Evolutionary conservation across 1,140 invertebrate species (phyloP).

Genomic region (Drosophila sp.): DNA sequence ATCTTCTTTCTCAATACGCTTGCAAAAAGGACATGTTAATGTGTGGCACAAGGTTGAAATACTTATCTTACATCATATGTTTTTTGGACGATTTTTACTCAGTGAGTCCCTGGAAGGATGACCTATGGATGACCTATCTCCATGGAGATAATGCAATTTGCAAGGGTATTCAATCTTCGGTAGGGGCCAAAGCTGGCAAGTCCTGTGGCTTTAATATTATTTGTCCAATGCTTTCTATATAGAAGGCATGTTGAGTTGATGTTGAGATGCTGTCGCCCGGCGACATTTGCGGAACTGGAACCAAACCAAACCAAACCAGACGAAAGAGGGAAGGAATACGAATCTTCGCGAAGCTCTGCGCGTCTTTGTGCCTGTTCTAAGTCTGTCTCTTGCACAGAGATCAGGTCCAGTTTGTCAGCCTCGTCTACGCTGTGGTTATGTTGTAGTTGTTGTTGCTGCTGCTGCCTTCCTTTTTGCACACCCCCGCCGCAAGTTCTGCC

Average conservation of each 20-base stretch:
- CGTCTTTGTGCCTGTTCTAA: constrained; percentile 32
- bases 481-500: constrained; percentile 5
- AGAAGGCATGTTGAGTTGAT: constrained; percentile 53
- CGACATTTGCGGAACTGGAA: constrained; percentile 78
- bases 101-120: no score
- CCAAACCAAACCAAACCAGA: constrained; percentile 48
- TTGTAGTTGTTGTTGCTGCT: neutral
- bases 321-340: neutral
- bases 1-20: constrained; percentile 81
- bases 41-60: no score
- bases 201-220: constrained; percentile 15
- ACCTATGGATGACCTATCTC: no score
- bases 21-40: no score
- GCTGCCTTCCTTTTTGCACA: constrained; percentile 28
- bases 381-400: constrained; percentile 25
- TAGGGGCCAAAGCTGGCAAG: no score
- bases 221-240: constrained; percentile 33
- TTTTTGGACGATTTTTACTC: no score
- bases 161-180: no score
- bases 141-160: no score
- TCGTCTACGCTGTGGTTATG: constrained; percentile 22
- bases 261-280: constrained; percentile 68
- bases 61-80: no score
- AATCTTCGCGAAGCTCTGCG: constrained; percentile 21
- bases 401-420: constrained; percentile 51